These are phyloP conservation scores for Etheostoma spectabile DNA, from an alignment of 2,113 vertebrate genomes.

Conservation along the genomic window DNA sequence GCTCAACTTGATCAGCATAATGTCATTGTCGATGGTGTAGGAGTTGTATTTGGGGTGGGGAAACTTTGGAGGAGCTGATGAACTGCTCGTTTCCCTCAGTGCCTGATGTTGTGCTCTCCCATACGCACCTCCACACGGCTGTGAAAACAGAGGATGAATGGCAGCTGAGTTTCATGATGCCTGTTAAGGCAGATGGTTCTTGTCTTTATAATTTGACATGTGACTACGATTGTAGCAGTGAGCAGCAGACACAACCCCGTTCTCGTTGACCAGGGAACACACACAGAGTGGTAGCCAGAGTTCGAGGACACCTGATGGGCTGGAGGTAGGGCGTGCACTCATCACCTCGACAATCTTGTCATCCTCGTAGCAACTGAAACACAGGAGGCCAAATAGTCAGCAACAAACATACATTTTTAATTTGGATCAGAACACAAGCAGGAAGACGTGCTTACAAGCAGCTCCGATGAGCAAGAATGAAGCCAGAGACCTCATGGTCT, in stretches of 20 bases:
- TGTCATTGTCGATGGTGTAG: slow-evolving; percentile 84
- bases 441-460: slow-evolving; percentile 29
- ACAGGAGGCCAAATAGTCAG: background rate
- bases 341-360: slow-evolving; percentile 82
- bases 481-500: slow-evolving; percentile 80
- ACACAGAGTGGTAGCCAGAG: slow-evolving; percentile 81
- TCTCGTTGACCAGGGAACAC: slow-evolving; percentile 76
- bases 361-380: slow-evolving; percentile 74
- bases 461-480: slow-evolving; percentile 82
- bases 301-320: slow-evolving; percentile 80
- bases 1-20: slow-evolving; percentile 88
- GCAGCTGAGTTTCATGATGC: background rate
- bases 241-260: slow-evolving; percentile 78
- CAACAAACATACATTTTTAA: background rate
- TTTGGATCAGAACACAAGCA: background rate
- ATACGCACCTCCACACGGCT: slow-evolving; percentile 78
- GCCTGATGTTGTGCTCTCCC: slow-evolving; percentile 81
- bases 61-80: slow-evolving; percentile 64
- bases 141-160: background rate
- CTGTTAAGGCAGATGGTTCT: background rate
- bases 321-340: slow-evolving; percentile 75
- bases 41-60: slow-evolving; percentile 77
- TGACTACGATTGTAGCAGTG: slow-evolving; percentile 80
- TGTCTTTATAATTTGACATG: background rate
- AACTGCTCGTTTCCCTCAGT: slow-evolving; percentile 76